Evolutionary conservation across 1,140 invertebrate genomes (phyloP).

Genomic region (Pseudobourletiella spinata): DNA sequence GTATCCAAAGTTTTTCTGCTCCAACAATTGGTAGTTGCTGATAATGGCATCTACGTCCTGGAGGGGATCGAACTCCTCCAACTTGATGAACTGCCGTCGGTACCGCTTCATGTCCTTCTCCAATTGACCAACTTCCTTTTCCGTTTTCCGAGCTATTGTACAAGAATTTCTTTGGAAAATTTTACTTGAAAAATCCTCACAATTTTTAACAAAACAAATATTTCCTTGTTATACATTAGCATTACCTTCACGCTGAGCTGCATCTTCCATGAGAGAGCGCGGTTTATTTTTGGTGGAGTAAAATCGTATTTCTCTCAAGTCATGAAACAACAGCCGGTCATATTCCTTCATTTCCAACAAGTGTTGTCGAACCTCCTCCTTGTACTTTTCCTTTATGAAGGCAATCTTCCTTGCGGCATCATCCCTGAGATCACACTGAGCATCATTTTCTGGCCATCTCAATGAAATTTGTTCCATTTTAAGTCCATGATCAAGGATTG

Average conservation of each 20-base stretch:
- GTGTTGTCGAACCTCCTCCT: conserved; percentile 5
- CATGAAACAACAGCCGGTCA: conserved; percentile 6
- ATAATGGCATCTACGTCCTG: conserved; percentile 2
- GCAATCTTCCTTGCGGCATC: not conserved
- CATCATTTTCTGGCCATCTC: not conserved
- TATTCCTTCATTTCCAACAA: conserved; percentile 5
- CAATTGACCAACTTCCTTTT: not conserved
- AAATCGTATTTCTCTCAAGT: not conserved
- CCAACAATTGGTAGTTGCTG: not conserved
- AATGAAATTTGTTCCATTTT: not conserved
- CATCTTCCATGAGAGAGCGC: not conserved
- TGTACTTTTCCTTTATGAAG: conserved; percentile 9
- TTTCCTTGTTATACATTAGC: no score
- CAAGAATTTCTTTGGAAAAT: no score
- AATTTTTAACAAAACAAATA: no score
- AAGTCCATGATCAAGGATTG: not conserved
- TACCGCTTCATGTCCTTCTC: not conserved
- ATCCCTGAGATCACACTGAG: not conserved
- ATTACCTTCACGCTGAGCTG: not conserved
- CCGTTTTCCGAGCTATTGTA: not conserved
- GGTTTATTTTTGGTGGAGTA: conserved; percentile 10
- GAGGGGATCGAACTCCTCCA: conserved; percentile 1
- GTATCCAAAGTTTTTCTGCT: conserved; percentile 5
- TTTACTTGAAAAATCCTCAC: no score
- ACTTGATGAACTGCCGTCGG: not conserved